phyloP scores from a whole-genome alignment of 1,140 invertebrate species.

The Sycobia sp. region DNA sequence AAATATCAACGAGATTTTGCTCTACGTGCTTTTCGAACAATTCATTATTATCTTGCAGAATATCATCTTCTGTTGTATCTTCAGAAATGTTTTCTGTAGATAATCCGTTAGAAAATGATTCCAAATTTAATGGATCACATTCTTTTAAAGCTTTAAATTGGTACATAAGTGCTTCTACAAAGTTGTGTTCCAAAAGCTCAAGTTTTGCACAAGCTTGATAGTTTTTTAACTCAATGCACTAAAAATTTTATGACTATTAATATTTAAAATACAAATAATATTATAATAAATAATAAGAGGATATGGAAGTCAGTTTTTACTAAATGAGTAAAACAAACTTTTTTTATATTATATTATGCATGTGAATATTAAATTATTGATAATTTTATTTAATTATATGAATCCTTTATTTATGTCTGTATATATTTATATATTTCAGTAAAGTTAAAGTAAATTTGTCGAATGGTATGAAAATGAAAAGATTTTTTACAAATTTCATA shows the following conservation, averaged over 20 bases:
- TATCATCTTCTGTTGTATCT: constrained; percentile 9
- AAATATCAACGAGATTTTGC: constrained; percentile 53
- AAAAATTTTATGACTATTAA: neutral
- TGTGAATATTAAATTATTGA: no score
- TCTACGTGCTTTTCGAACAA: constrained; percentile 56
- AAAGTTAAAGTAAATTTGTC: no score
- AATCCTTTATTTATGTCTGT: no score
- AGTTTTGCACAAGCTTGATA: constrained; percentile 61
- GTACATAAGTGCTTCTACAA: constrained; percentile 53
- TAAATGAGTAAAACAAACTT: no score
- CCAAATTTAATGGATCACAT: constrained; percentile 34
- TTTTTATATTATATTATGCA: no score
- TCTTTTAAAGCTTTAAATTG: constrained; percentile 57
- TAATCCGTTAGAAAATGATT: constrained; percentile 22
- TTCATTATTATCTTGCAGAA: constrained; percentile 36
- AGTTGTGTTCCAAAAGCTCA: constrained; percentile 56
- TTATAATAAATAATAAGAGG: no score
- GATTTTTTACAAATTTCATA: no score
- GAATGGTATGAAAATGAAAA: no score
- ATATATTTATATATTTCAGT: no score
- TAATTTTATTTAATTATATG: no score
- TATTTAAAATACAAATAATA: no score
- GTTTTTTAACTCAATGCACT: constrained; percentile 57
- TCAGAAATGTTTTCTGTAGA: neutral
- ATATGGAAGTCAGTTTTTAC: no score